Conservation (phyloP, 2,113 vertebrate species). For the Columba janthina region DNA sequence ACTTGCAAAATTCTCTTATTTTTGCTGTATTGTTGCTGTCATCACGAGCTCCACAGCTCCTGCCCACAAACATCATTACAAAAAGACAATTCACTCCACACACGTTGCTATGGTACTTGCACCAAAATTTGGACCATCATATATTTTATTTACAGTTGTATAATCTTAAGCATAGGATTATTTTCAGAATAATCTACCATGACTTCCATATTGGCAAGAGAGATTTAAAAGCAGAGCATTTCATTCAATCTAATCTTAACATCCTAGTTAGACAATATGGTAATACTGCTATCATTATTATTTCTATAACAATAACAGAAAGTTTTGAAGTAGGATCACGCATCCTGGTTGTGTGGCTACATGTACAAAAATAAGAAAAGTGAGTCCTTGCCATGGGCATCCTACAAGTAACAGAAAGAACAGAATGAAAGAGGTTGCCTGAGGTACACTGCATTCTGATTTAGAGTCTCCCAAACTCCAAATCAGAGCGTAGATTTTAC, state of each 20-base stretch:
- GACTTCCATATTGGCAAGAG: neutral
- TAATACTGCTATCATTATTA: neutral
- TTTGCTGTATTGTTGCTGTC: neutral
- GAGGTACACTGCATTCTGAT: neutral
- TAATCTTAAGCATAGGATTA: neutral
- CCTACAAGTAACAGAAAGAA: neutral
- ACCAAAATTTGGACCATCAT: neutral
- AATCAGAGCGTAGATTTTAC: neutral
- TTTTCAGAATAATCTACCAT: neutral
- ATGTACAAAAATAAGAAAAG: neutral
- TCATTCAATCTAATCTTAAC: neutral
- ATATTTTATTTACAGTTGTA: neutral
- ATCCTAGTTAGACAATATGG: neutral
- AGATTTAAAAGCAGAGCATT: neutral
- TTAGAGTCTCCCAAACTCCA: neutral
- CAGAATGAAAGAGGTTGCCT: neutral
- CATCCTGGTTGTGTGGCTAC: neutral
- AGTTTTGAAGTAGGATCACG: neutral
- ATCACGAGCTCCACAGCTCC: neutral
- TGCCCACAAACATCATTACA: neutral
- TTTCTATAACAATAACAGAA: neutral
- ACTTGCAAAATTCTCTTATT: neutral
- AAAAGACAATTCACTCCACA: neutral
- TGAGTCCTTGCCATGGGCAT: neutral
- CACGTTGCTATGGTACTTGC: neutral